Conservation (phyloP, 2,888 invertebrate species). For the Minunthozetes semirufus region DNA sequence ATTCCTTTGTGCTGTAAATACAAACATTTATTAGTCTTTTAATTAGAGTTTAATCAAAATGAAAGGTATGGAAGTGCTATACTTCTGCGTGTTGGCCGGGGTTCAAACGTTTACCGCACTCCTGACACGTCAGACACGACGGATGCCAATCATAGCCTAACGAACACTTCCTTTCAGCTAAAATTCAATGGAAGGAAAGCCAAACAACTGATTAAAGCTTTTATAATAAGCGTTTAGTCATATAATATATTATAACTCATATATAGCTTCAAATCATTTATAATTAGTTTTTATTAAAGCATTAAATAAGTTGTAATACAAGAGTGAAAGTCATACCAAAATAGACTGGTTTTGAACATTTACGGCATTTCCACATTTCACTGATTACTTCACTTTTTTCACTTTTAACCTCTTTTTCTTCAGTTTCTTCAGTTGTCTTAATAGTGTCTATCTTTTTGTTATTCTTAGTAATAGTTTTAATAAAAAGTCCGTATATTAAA, state of each 20-base stretch:
- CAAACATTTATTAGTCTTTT: slow-evolving; percentile 13
- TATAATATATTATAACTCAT: no score
- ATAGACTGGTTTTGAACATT: slow-evolving; percentile 71
- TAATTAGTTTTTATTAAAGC: neutral
- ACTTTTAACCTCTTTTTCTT: no score
- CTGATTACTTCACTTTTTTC: neutral
- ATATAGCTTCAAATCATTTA: neutral
- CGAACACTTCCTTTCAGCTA: slow-evolving; percentile 78
- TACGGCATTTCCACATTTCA: slow-evolving; percentile 71
- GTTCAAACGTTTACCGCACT: slow-evolving; percentile 71
- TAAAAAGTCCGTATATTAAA: neutral
- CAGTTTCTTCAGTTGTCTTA: neutral
- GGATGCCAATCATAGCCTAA: slow-evolving; percentile 80
- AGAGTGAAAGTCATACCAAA: slow-evolving; percentile 56
- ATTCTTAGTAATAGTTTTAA: neutral
- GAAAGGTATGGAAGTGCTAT: neutral
- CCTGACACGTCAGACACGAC: slow-evolving; percentile 70
- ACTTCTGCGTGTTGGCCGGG: slow-evolving; percentile 78
- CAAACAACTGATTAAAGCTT: neutral
- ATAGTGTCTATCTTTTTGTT: neutral
- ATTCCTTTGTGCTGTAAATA: slow-evolving; percentile 65
- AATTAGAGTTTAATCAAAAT: neutral
- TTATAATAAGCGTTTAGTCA: neutral
- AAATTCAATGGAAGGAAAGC: neutral
- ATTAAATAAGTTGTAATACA: neutral